phyloP scores from a whole-genome alignment of 2,113 vertebrate species.

The Diglossa brunneiventris region DNA sequence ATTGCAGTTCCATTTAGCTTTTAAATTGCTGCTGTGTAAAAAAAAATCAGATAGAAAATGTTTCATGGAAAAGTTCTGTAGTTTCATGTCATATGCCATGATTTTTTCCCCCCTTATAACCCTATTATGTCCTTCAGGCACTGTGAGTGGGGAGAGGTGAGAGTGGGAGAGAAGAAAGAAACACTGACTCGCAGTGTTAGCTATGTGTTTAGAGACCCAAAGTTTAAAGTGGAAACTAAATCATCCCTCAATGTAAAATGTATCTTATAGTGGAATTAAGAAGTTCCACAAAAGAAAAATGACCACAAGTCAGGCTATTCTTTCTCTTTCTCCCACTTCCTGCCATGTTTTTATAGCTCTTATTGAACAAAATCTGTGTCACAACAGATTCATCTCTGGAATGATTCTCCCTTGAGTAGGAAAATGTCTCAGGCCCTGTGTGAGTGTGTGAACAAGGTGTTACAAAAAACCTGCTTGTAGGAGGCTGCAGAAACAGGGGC shows the following conservation, averaged over 20 bases:
- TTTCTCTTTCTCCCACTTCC: background rate
- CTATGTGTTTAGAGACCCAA: rapidly evolving
- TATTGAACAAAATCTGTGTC: background rate
- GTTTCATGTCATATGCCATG: background rate
- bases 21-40: background rate
- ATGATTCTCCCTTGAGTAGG: background rate
- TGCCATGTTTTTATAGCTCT: background rate
- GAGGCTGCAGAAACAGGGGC: background rate
- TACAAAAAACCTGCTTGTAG: background rate
- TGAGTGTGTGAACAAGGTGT: background rate
- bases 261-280: background rate
- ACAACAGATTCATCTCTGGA: background rate
- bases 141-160: background rate
- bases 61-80: background rate
- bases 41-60: background rate
- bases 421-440: background rate
- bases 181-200: background rate
- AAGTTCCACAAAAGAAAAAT: background rate
- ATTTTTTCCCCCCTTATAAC: rapidly evolving
- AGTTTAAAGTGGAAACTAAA: background rate
- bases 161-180: background rate
- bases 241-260: background rate
- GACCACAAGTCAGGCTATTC: background rate
- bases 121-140: background rate
- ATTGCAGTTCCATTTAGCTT: background rate